phyloP scores from a whole-genome alignment of 2,888 invertebrate genomes.

The Drosophila atripex region DNA sequence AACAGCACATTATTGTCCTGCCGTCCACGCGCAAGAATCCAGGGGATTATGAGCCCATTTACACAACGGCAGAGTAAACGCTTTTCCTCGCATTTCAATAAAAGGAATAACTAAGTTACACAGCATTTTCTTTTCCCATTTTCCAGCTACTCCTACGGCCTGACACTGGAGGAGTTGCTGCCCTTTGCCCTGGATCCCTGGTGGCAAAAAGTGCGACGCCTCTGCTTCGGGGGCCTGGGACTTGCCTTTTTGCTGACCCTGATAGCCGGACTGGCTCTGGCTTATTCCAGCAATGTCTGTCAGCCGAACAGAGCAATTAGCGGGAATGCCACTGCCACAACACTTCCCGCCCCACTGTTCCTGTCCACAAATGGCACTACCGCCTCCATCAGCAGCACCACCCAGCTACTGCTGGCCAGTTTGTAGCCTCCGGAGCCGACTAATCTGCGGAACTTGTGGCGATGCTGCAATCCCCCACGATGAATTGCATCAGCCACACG shows the following conservation, averaged over 20 bases:
- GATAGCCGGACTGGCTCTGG: conserved; percentile 83
- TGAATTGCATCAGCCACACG: conserved; percentile 63
- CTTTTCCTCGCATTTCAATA: conserved; percentile 72
- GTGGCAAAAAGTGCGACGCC: conserved; percentile 85
- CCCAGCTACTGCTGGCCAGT: conserved; percentile 41
- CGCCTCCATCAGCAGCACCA: conserved; percentile 4
- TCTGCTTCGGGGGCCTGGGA: conserved; percentile 85
- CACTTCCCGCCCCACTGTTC: conserved; percentile 38
- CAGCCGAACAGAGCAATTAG: conserved; percentile 39
- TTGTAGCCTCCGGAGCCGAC: conserved; percentile 30
- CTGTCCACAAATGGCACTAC: conserved; percentile 35
- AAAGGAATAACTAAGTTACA: conserved; percentile 67
- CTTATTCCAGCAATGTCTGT: conserved; percentile 64
- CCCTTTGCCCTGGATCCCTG: conserved; percentile 84
- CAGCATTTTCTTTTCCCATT: background rate
- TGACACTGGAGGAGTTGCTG: conserved; percentile 85
- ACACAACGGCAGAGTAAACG: conserved; percentile 77
- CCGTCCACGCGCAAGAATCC: conserved; percentile 60
- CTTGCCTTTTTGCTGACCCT: conserved; percentile 84
- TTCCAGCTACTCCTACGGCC: conserved; percentile 74
- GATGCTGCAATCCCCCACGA: conserved; percentile 52
- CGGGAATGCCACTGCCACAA: conserved; percentile 37
- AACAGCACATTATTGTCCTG: conserved; percentile 67
- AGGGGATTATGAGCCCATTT: conserved; percentile 72
- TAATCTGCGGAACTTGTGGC: conserved; percentile 25